A percentile compares a stretch with the other conserved stretches of the same genome.
These are phyloP conservation scores for Cecidostiba fungosa DNA, from an alignment of 2,888 invertebrate genomes.

Conservation along the genomic window DNA sequence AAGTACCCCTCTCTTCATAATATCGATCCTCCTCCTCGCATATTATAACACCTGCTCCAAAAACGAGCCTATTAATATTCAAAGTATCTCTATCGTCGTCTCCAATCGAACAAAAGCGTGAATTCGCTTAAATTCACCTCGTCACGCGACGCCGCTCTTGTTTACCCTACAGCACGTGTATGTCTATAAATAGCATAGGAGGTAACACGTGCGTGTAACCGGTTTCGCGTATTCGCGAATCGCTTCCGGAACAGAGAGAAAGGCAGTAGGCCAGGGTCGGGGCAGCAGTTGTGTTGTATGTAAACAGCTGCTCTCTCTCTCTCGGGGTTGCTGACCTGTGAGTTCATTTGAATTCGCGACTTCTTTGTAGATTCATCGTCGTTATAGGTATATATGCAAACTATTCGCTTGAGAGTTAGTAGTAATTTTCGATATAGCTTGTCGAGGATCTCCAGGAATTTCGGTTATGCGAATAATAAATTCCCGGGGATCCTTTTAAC, in stretches of 20 bases:
- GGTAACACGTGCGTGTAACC: not conserved
- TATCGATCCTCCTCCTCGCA: no score
- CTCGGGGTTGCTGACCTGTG: not conserved
- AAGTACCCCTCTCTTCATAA: not conserved
- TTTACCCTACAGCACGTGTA: not conserved
- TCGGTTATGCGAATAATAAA: no score
- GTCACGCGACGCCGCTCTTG: not conserved
- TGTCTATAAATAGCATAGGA: not conserved
- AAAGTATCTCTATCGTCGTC: not conserved
- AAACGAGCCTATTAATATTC: not conserved
- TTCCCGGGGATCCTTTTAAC: no score
- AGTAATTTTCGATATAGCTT: no score
- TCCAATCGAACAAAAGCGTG: no score
- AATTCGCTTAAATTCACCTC: not conserved
- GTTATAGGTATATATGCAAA: no score
- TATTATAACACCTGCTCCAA: no score
- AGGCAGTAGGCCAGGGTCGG: slow-evolving; percentile 40
- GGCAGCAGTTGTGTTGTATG: not conserved
- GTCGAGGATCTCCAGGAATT: no score
- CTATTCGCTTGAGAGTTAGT: no score
- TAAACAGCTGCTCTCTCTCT: not conserved
- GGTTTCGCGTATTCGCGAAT: slow-evolving; percentile 28
- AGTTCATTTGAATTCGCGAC: no score
- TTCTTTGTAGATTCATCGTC: no score
- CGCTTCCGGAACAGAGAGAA: slow-evolving; percentile 15